phyloP scores from a whole-genome alignment of 2,888 invertebrate species.

The Drosophila setosimentum region DNA sequence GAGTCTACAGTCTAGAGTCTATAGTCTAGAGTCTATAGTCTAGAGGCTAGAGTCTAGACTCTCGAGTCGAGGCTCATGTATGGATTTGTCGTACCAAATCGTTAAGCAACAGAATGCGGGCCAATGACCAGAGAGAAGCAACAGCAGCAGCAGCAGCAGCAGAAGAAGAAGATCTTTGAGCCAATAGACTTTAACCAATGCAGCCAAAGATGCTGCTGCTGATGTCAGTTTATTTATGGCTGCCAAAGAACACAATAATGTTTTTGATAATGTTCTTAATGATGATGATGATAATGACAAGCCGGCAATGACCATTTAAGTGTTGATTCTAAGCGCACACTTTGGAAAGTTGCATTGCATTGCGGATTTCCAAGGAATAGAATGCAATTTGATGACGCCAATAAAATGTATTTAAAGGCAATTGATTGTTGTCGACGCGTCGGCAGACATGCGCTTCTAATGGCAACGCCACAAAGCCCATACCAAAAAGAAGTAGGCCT shows the following conservation, averaged over 20 bases:
- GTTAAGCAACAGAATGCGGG: slow-evolving; percentile 67
- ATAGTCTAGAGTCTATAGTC: too few relatives aligned
- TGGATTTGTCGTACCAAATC: slow-evolving; percentile 65
- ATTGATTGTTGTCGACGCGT: slow-evolving; percentile 75
- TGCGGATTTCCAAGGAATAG: slow-evolving; percentile 77
- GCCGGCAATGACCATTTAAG: slow-evolving; percentile 68
- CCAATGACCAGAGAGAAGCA: slow-evolving; percentile 58
- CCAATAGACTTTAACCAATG: slow-evolving; percentile 13
- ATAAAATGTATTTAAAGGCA: slow-evolving; percentile 79
- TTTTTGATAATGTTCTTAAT: slow-evolving; percentile 34
- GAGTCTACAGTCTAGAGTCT: too few relatives aligned
- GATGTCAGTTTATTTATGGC: slow-evolving; percentile 70
- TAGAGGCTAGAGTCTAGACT: neutral
- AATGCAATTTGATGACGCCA: slow-evolving; percentile 79
- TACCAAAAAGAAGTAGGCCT: slow-evolving; percentile 39
- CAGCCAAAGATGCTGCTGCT: slow-evolving; percentile 25
- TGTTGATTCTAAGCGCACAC: slow-evolving; percentile 62
- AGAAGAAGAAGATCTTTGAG: slow-evolving; percentile 7
- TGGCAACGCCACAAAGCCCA: slow-evolving; percentile 40
- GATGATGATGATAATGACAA: slow-evolving; percentile 29
- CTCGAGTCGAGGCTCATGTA: slow-evolving; percentile 17
- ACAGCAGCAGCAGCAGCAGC: neutral
- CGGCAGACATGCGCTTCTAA: slow-evolving; percentile 74
- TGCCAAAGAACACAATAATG: slow-evolving; percentile 44
- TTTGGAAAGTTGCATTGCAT: slow-evolving; percentile 71